Percentiles rank a stretch among this genome's conserved stretches.
Evolutionary conservation across 2,888 invertebrate genomes (phyloP).

Genomic region (Yponomeuta malinellus): DNA sequence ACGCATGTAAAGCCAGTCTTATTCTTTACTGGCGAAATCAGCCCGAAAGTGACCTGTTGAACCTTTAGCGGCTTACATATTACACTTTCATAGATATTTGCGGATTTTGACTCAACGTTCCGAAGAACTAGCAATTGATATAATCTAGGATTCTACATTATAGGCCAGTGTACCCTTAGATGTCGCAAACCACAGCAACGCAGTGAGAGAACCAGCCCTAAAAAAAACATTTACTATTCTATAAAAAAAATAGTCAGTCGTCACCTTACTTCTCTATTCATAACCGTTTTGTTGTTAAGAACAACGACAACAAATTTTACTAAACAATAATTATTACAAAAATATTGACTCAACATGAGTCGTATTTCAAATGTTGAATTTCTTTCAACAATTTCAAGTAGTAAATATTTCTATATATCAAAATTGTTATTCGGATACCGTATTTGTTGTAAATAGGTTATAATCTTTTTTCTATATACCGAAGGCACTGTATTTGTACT

Average conservation of each 20-base stretch:
- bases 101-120: too few species aligned
- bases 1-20: too few species aligned
- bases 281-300: neutral
- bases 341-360: slow-evolving; percentile 60
- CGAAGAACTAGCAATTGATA: too few species aligned
- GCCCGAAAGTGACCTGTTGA: too few species aligned
- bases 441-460: slow-evolving; percentile 26
- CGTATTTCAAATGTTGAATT: slow-evolving; percentile 44
- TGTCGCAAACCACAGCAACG: too few species aligned
- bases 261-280: neutral
- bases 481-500: slow-evolving; percentile 52
- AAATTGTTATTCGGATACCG: slow-evolving; percentile 30
- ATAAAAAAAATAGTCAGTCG: slow-evolving; percentile 5
- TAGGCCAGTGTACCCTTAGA: too few species aligned
- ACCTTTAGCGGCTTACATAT: too few species aligned
- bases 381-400: slow-evolving; percentile 42
- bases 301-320: neutral
- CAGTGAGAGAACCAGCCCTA: neutral
- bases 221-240: neutral
- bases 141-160: too few species aligned
- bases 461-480: slow-evolving; percentile 1
- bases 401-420: slow-evolving; percentile 24
- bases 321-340: slow-evolving; percentile 23
- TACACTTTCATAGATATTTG: too few species aligned
- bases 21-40: too few species aligned